Conservation (phyloP, 2,797 vertebrate species). For the Nannoperca australis region DNA sequence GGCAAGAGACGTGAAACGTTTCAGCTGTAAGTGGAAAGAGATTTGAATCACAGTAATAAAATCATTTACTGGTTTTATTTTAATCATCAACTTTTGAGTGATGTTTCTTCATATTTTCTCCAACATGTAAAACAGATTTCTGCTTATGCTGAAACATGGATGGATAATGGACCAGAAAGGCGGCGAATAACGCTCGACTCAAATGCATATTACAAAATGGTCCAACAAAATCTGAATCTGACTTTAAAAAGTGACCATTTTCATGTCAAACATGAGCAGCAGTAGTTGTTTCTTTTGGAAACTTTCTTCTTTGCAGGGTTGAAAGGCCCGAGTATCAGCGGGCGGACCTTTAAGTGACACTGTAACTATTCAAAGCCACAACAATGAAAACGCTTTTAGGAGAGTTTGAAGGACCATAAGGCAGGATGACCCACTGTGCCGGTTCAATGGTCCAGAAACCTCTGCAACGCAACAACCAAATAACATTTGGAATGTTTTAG, state of each 20-base stretch:
- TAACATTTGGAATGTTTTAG: background rate
- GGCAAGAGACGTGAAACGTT: background rate
- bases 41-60: background rate
- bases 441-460: background rate
- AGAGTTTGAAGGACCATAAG: background rate
- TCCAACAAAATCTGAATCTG: background rate
- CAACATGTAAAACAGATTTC: background rate
- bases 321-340: background rate
- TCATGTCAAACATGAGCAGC: background rate
- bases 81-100: background rate
- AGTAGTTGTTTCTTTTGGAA: background rate
- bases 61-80: background rate
- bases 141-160: background rate
- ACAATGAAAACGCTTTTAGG: conserved; percentile 50
- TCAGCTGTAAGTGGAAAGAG: too few species aligned
- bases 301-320: background rate
- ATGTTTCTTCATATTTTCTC: background rate
- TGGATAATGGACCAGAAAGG: background rate
- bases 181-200: background rate
- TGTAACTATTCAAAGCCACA: conserved; percentile 3
- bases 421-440: background rate
- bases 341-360: conserved; percentile 1
- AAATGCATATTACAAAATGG: background rate
- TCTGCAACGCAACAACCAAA: background rate
- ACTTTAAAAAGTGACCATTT: background rate